phyloP scores from a whole-genome alignment of 2,797 vertebrate species.

The Salarias fasciatus region DNA sequence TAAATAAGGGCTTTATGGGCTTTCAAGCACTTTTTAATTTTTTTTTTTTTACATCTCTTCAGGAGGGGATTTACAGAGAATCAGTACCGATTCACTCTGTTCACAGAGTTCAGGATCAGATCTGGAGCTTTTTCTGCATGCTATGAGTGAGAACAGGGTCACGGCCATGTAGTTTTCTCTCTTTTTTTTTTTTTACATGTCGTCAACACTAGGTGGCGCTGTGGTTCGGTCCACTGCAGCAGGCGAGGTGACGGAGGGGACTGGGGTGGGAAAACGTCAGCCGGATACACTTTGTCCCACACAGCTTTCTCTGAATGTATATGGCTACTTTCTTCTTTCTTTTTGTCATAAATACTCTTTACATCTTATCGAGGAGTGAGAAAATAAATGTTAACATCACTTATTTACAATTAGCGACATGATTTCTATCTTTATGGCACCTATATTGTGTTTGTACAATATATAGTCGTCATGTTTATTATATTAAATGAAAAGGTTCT shows the following conservation, averaged over 20 bases:
- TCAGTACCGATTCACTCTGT: conserved; percentile 65
- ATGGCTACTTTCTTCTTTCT: conserved; percentile 16
- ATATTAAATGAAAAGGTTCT: conserved; percentile 33
- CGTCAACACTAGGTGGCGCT: conserved; percentile 55
- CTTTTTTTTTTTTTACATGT: conserved; percentile 51
- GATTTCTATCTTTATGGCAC: conserved; percentile 45
- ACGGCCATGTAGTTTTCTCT: too few relatives aligned
- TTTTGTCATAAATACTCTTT: conserved; percentile 71
- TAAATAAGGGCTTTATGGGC: conserved; percentile 52
- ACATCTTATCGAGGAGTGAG: conserved; percentile 51
- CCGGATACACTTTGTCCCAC: conserved; percentile 9
- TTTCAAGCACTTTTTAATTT: too few relatives aligned
- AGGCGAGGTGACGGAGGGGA: conserved; percentile 13
- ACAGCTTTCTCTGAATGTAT: conserved; percentile 15
- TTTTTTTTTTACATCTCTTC: too few relatives aligned
- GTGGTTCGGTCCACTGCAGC: conserved; percentile 47
- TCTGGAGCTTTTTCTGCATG: conserved; percentile 54
- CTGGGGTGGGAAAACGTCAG: conserved; percentile 26
- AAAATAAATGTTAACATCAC: conserved; percentile 63
- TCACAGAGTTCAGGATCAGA: conserved; percentile 46
- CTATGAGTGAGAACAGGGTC: conserved; percentile 26
- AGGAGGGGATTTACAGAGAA: conserved; percentile 54
- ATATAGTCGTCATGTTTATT: conserved; percentile 50
- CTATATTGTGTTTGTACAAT: conserved; percentile 56
- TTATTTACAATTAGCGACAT: conserved; percentile 67